Conservation (phyloP, 2,888 invertebrate genomes). For the Drosophila sordidapex region DNA sequence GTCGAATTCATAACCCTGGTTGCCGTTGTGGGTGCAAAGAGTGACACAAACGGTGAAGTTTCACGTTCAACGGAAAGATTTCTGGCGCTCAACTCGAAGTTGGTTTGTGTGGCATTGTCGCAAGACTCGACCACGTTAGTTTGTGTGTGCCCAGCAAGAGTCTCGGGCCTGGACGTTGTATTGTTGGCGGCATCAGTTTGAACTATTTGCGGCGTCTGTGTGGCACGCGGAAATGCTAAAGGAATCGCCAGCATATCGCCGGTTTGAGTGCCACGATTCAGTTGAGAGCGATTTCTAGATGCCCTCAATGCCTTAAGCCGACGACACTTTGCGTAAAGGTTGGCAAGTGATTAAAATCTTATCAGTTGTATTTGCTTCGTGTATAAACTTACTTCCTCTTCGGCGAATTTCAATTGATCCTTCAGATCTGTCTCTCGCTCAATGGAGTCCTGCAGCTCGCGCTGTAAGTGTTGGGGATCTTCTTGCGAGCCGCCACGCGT, state of each 20-base stretch:
- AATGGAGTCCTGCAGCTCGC: slow-evolving; percentile 95
- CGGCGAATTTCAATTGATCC: slow-evolving; percentile 96
- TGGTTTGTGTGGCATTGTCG: slow-evolving; percentile 44
- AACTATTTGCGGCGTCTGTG: slow-evolving; percentile 72
- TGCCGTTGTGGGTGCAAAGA: slow-evolving; percentile 60
- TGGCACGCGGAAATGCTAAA: slow-evolving; percentile 79
- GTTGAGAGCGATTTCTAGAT: slow-evolving; percentile 31
- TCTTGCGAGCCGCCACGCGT: slow-evolving; percentile 92
- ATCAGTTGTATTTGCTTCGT: not conserved
- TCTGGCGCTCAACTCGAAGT: slow-evolving; percentile 30
- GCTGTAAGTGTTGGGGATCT: slow-evolving; percentile 91
- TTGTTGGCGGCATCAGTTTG: slow-evolving; percentile 46
- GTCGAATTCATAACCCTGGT: slow-evolving; percentile 49
- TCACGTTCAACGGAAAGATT: slow-evolving; percentile 61
- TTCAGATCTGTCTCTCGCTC: slow-evolving; percentile 97
- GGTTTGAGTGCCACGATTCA: slow-evolving; percentile 83
- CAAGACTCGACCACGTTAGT: slow-evolving; percentile 4
- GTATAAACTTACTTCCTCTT: slow-evolving; percentile 90
- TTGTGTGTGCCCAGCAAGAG: slow-evolving; percentile 26
- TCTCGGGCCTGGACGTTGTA: slow-evolving; percentile 24
- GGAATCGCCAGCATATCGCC: slow-evolving; percentile 58
- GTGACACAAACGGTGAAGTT: slow-evolving; percentile 67
- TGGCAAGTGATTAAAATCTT: slow-evolving; percentile 38
- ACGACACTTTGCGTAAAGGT: slow-evolving; percentile 50
- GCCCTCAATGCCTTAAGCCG: slow-evolving; percentile 41